Base-by-base conservation (phyloP, 92 coral and sea anemone species). In the Blastomussa wellsi region DNA sequence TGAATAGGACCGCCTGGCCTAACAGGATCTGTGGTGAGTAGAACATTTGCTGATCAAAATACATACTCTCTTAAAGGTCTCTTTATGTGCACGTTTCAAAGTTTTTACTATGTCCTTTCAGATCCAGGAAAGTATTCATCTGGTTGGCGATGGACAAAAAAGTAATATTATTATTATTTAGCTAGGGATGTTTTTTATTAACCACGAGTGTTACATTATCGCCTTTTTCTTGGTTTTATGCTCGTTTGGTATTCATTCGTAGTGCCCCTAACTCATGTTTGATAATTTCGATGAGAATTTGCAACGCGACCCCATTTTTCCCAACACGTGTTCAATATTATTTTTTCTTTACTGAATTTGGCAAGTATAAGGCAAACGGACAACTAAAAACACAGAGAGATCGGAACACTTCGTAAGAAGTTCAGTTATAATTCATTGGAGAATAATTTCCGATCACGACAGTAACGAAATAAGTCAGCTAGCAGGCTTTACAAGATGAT, bases 101-200 rank as follows among this genome's bases (percentile, higher is more conserved):
- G 10, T 11, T 4, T n/a, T 26, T 14, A 51, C 55, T 53, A 33
- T 77, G 41, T 53, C 28, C 19, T 74, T 55, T 55, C 73, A 84
- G 87, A 57, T 16, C 20, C 80, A 42, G 24, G 88, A 77, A 49
- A 69, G 74, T 7, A 85, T 85, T 28, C 88, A 76, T 14, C 82
- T 85, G 76, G 84, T 47, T 66, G 88, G 88, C 32, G 48, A 77
- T 70, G 84, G 84, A 64, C 65, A 20, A 68, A 28, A 17, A 35
- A 26, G 53, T 60, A 79, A 35, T 68, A n/a, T 60, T 28, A 13
- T 68, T 31, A n/a, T n/a, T n/a, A n/a, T n/a, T n/a, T n/a, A n/a
- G n/a, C n/a, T n/a, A n/a, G n/a, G 6, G 15, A n/a, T 7, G 4
- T 68, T 67, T 67, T 32, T 15, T 33, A 6, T 19, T 3, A 41